Evolutionary conservation across 1,140 invertebrate species (phyloP), one percentile per base, ranked within the genome.

Genomic region (Pseudachorutes palmiensis): DNA sequence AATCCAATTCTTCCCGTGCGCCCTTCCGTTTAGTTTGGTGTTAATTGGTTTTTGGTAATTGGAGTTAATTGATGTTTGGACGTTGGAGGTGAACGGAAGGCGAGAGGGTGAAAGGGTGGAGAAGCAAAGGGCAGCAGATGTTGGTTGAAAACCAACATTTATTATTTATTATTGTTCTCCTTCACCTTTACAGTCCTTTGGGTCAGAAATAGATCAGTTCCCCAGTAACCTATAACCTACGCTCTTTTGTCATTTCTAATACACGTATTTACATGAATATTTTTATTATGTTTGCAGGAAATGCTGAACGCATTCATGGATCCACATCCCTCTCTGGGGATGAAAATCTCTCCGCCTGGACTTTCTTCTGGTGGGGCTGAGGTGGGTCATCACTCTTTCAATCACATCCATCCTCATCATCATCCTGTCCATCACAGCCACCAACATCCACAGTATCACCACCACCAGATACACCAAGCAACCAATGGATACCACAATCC

Each of bases 241-340:
- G n/a, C n/a, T n/a, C n/a, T n/a, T n/a, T n/a, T n/a, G n/a, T n/a
- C n/a, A n/a, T n/a, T n/a, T n/a, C n/a, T n/a, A n/a, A 41, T 41
- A 41, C 5, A 41, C 19, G 36, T 41, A 41, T 41, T 9, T 41
- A 41, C 19, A 41, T 19, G 36, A 41, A n/a, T n/a, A n/a, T n/a
- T n/a, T n/a, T n/a, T n/a, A n/a, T n/a, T n/a, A n/a, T n/a, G n/a
- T n/a, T n/a, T 22, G n/a, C n/a, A 16, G 36, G 69, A 19, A 57
- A 71, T 74, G 72, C 69, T 74, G 64, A 74, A 74, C 59, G 67
- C 72, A 45, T 74, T 71, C 64, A 74, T 74, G 72, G 72, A 74
- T 58, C 67, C 69, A 55, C 70, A 74, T 59, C 19, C 33, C 19
- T 67, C 72, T 36, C 67, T 70, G 19, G 72, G 70, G 30, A 30